These are phyloP conservation scores for Halcyon badia DNA, from an alignment of 2,797 vertebrate species.

Conservation along the genomic window DNA sequence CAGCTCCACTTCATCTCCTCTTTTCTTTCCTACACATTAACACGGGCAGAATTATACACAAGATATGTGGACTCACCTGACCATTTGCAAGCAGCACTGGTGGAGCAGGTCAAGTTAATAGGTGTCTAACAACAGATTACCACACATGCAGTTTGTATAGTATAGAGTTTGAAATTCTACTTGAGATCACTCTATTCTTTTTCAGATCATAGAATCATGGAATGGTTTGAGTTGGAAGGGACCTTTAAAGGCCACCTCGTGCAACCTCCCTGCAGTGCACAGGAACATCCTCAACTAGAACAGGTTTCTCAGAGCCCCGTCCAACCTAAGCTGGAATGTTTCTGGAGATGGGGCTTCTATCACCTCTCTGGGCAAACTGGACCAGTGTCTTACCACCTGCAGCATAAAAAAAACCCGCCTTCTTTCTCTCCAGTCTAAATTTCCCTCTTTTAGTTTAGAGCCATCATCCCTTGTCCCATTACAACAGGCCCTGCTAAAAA, in stretches of 20 bases:
- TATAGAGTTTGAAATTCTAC: background rate
- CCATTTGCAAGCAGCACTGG: background rate
- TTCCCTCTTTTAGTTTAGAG: background rate
- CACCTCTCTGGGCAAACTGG: background rate
- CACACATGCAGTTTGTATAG: background rate
- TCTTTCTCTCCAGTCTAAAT: background rate
- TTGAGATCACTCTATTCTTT: background rate
- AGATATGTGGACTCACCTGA: fast-evolving
- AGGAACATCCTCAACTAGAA: background rate
- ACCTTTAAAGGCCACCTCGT: background rate
- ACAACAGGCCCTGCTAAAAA: background rate
- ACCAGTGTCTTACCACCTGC: background rate
- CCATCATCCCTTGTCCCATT: background rate
- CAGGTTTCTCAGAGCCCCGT: background rate
- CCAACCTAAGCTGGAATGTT: background rate
- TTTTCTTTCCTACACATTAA: background rate
- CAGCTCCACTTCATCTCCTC: background rate
- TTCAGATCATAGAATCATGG: background rate
- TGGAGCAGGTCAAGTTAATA: background rate
- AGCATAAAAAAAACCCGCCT: background rate
- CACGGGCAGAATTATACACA: background rate
- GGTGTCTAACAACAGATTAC: background rate
- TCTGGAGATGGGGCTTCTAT: background rate
- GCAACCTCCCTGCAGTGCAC: background rate
- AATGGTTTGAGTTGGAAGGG: no score